phyloP scores from a whole-genome alignment of 53 echinoderm and acorn worm genomes.

The Arbacia lixula region DNA sequence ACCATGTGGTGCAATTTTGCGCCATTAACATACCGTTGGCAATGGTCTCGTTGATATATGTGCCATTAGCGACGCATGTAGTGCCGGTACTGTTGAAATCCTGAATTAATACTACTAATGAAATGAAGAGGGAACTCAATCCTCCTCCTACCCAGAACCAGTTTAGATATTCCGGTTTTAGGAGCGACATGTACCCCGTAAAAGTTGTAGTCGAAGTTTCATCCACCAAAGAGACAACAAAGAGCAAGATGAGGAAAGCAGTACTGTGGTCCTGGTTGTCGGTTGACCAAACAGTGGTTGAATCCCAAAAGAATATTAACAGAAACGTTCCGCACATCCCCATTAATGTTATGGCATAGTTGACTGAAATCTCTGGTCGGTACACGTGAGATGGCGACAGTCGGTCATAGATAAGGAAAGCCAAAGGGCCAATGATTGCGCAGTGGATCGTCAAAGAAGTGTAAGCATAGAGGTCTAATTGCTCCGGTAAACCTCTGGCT shows the following conservation, averaged over 20 bases:
- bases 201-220: slow-evolving; percentile 75
- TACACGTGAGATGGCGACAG: slow-evolving; percentile 46
- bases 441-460: slow-evolving; percentile 67
- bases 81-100: background rate
- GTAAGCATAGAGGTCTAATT: slow-evolving; percentile 78
- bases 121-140: slow-evolving; percentile 76
- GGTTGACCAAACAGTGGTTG: slow-evolving; percentile 60
- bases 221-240: slow-evolving; percentile 73
- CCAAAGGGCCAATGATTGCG: slow-evolving; percentile 75
- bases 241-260: slow-evolving; percentile 59
- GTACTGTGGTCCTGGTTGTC: slow-evolving; percentile 80
- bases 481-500: slow-evolving; percentile 74
- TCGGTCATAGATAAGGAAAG: slow-evolving; percentile 68
- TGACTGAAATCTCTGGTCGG: slow-evolving; percentile 71
- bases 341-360: slow-evolving; percentile 62
- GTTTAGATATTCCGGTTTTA: slow-evolving; percentile 72
- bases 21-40: slow-evolving; percentile 3
- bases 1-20: slow-evolving; percentile 70
- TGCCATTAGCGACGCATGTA: slow-evolving; percentile 47
- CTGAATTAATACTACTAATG: slow-evolving; percentile 78
- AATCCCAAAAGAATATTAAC: slow-evolving; percentile 87
- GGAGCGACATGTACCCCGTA: slow-evolving; percentile 77
- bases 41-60: slow-evolving; percentile 59
- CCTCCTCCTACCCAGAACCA: slow-evolving; percentile 92
- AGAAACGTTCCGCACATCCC: slow-evolving; percentile 68